Base-by-base conservation (phyloP, 1,140 invertebrate genomes). In the Belonocnema kinseyi region DNA sequence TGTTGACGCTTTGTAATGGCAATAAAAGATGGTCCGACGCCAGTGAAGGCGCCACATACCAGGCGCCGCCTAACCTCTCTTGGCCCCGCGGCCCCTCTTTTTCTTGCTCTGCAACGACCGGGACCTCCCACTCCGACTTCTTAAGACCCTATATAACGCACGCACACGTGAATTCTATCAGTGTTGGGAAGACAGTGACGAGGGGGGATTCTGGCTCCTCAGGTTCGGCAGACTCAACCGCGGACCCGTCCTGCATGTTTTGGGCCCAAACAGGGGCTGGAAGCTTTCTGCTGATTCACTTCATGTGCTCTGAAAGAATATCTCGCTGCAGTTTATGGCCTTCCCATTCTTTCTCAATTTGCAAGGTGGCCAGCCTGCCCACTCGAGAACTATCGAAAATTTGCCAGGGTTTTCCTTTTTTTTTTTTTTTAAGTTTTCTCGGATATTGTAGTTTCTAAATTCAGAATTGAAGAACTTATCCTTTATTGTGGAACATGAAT, bases 11-110 rank as follows among this genome's bases (percentile, higher is more conserved):
- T 88, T 84, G 85, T 87, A 88, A 88, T 88, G 85, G 86, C 79
- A 85, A 84, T 85, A 89, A 88, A 88, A 88, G 86, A 86, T 89
- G 87, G 85, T 85, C 81, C 86, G 85, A 89, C 86, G 88, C 87
- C 88, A 88, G 86, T 88, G 87, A 87, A 89, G 88, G 87, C 88
- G 88, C 88, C 88, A 89, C 88, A 89, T 89, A 88, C 86, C 88
- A 88, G 88, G 88, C 88, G 88, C 88, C 88, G 87, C 84, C 87
- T 87, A 88, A 88, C 85, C 85, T 61, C 58, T 26, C 58, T 21
- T 13, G 26, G 58, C 58, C 58, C 58, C 58, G 26, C 58, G 58
- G 33, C 21, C 19, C 12, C 58, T 26, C 58, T 13, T 33, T 61
- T 33, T 61, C 58, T 26, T 61, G 58, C 33, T 61, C 58, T 33